These are phyloP conservation scores for Macrosoma leucophasiata DNA, from an alignment of 2,888 invertebrate species.

Conservation along the genomic window DNA sequence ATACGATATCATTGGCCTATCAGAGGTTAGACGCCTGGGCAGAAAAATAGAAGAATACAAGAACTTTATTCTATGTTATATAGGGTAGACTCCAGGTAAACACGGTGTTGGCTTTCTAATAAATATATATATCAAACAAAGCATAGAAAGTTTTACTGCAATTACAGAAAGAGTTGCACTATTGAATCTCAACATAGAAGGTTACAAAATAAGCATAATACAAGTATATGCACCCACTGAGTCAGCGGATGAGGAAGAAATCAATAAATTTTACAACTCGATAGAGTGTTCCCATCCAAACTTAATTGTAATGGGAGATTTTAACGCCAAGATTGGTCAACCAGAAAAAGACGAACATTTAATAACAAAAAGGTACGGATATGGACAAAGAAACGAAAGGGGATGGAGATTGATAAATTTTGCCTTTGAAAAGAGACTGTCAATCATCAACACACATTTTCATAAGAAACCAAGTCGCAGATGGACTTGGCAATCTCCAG, in stretches of 20 bases:
- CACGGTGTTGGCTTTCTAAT: constrained; percentile 9
- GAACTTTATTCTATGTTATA: constrained; percentile 10
- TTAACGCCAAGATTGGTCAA: too few species aligned
- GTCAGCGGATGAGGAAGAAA: neutral
- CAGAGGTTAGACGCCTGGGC: constrained; percentile 10
- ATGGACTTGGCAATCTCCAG: constrained; percentile 7
- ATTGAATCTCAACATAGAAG: constrained; percentile 1
- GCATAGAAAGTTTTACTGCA: neutral
- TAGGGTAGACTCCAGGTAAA: constrained; percentile 8
- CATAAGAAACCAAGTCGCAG: constrained; percentile 1
- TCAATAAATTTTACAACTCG: constrained; percentile 5
- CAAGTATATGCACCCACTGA: constrained; percentile 9
- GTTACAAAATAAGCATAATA: neutral
- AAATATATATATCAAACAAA: neutral
- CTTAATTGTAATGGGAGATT: neutral
- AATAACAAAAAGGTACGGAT: neutral
- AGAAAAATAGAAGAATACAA: constrained; percentile 11
- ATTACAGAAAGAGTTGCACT: constrained; percentile 3
- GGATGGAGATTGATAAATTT: constrained; percentile 1
- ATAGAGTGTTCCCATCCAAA: neutral
- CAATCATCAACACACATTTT: too few species aligned
- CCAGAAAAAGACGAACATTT: neutral
- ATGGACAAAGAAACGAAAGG: constrained; percentile 1
- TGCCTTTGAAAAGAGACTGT: neutral
- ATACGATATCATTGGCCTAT: constrained; percentile 16